Percentiles rank a stretch among this genome's conserved stretches.
phyloP scores from a whole-genome alignment of 2,797 vertebrate species.

The Smutsia temminckii region DNA sequence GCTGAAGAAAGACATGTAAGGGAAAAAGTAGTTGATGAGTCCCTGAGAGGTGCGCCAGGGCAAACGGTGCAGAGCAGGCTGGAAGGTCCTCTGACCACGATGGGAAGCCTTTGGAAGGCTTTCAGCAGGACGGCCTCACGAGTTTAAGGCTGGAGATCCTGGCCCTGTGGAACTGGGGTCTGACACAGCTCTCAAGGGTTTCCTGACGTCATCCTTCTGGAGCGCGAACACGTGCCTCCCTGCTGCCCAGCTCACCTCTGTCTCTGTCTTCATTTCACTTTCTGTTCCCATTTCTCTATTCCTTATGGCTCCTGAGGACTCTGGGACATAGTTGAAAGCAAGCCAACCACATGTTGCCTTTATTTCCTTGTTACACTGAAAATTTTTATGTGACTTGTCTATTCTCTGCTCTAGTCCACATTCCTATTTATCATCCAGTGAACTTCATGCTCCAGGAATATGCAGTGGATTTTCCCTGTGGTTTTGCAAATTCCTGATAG shows the following conservation, averaged over 20 bases:
- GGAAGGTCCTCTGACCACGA: not conserved
- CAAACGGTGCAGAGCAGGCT: not conserved
- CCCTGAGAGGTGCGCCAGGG: not conserved
- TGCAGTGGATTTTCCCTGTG: not conserved
- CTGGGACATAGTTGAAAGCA: not conserved
- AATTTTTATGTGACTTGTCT: not conserved
- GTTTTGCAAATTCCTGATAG: not conserved
- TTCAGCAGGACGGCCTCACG: not conserved
- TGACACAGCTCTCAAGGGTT: rapidly evolving
- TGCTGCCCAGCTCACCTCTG: not conserved
- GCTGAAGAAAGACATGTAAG: not conserved
- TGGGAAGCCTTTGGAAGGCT: not conserved
- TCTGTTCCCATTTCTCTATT: not conserved
- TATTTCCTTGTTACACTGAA: not conserved
- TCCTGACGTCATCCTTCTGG: not conserved
- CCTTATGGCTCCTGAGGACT: not conserved
- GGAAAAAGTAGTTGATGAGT: not conserved
- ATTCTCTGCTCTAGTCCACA: not conserved
- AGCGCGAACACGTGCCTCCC: not conserved
- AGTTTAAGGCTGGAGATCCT: not conserved
- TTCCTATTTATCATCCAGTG: not conserved
- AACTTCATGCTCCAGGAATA: not conserved
- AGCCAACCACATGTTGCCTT: not conserved
- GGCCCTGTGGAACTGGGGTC: not conserved
- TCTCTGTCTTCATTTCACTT: not conserved